Evolutionary conservation across 35 echinoderm and acorn worm genomes (phyloP).

Genomic region (Heliocidaris tuberculata): DNA sequence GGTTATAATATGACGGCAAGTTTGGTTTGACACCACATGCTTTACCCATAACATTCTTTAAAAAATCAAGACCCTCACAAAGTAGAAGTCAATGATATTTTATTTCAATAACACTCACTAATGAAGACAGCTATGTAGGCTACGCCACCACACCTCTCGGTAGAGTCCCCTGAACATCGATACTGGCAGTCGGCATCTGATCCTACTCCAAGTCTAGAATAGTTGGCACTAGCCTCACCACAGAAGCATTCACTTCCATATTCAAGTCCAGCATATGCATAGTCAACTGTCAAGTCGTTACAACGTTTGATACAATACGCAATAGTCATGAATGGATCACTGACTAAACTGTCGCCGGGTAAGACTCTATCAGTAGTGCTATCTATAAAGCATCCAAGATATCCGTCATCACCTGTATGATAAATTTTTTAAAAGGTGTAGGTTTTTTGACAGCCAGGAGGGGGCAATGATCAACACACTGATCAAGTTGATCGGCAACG

Average conservation of each 20-base stretch:
- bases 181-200: not conserved
- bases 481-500: too few relatives aligned
- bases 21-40: too few relatives aligned
- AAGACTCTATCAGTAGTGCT: not conserved
- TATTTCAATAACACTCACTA: not conserved
- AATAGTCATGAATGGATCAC: not conserved
- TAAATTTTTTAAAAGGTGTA: too few relatives aligned
- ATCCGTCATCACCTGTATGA: not conserved
- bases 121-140: not conserved
- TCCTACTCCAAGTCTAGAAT: not conserved
- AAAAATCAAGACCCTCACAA: too few relatives aligned
- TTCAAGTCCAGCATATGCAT: conserved; percentile 2
- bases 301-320: not conserved
- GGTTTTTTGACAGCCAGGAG: too few relatives aligned
- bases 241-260: not conserved
- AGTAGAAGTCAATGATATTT: too few relatives aligned
- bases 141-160: not conserved
- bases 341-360: not conserved
- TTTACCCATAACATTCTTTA: too few relatives aligned
- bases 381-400: not conserved
- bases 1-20: too few relatives aligned
- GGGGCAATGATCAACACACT: too few relatives aligned
- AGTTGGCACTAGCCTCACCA: not conserved
- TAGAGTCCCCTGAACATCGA: not conserved
- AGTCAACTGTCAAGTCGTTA: not conserved